A percentile compares a stretch with the other conserved stretches of the same genome.
Evolutionary conservation across 2,797 vertebrate species (phyloP).

Genomic region (Premnoplex brunnescens): DNA sequence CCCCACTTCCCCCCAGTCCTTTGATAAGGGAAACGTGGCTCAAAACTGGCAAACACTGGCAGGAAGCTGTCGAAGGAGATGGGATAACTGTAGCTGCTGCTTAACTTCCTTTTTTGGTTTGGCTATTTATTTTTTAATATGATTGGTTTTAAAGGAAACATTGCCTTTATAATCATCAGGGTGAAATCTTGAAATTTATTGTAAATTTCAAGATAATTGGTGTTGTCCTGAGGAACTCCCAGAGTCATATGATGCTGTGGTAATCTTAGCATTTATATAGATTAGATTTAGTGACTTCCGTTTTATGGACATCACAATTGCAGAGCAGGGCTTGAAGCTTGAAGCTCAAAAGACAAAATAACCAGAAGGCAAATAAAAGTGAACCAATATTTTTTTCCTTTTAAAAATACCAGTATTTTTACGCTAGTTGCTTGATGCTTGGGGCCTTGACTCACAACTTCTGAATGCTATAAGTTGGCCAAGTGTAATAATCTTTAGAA

Average conservation of each 20-base stretch:
- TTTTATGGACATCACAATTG: neutral
- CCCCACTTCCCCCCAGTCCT: neutral
- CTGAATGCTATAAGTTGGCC: constrained; percentile 21
- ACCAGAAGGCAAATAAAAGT: neutral
- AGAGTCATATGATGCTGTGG: neutral
- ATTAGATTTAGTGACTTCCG: neutral
- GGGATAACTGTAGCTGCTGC: neutral
- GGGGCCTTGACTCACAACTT: constrained; percentile 6
- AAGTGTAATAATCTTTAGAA: constrained; percentile 12
- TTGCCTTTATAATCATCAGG: neutral
- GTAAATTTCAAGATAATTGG: neutral
- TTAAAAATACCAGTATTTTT: constrained; percentile 4
- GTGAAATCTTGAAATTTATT: neutral
- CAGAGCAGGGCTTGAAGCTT: neutral
- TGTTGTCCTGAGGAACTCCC: neutral
- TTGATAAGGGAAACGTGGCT: neutral
- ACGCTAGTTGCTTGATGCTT: neutral
- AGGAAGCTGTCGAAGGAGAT: neutral
- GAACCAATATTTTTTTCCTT: neutral
- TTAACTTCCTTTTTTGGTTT: neutral
- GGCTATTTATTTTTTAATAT: neutral
- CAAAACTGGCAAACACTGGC: neutral
- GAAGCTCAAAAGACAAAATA: neutral
- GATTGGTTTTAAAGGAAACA: neutral
- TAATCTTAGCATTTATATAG: neutral